These are phyloP conservation scores for Opisthocomus hoazin DNA, from an alignment of 2,113 vertebrate genomes.

Conservation along the genomic window DNA sequence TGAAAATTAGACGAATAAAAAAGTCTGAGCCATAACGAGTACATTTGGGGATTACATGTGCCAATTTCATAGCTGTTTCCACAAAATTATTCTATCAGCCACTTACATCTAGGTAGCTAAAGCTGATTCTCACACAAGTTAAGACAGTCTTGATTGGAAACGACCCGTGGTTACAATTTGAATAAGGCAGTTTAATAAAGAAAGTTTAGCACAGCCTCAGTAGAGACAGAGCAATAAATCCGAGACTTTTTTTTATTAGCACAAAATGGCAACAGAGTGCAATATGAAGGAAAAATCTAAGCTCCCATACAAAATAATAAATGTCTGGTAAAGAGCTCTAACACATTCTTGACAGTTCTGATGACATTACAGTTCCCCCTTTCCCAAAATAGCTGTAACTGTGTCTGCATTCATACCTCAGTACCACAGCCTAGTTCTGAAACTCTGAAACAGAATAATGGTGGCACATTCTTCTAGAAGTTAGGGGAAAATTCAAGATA, in stretches of 20 bases:
- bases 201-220: not conserved
- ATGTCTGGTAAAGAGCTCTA: not conserved
- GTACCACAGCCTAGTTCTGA: not conserved
- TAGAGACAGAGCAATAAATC: not conserved
- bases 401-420: not conserved
- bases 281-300: not conserved
- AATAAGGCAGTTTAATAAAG: not conserved
- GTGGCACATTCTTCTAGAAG: not conserved
- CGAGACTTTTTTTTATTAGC: not conserved
- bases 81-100: not conserved
- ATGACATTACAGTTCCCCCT: not conserved
- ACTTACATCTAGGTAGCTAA: not conserved
- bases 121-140: not conserved
- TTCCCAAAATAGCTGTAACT: not conserved
- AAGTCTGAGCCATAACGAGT: not conserved
- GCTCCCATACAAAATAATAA: not conserved
- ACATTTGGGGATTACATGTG: not conserved
- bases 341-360: not conserved
- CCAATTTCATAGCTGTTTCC: not conserved
- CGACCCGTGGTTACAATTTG: not conserved
- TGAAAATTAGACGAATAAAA: not conserved
- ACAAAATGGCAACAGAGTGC: not conserved
- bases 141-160: not conserved
- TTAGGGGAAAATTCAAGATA: not conserved
- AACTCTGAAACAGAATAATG: not conserved